Evolutionary conservation across 2,113 vertebrate genomes (phyloP), one percentile per base, ranked within the genome.

Genomic region (Mirza zaza): DNA sequence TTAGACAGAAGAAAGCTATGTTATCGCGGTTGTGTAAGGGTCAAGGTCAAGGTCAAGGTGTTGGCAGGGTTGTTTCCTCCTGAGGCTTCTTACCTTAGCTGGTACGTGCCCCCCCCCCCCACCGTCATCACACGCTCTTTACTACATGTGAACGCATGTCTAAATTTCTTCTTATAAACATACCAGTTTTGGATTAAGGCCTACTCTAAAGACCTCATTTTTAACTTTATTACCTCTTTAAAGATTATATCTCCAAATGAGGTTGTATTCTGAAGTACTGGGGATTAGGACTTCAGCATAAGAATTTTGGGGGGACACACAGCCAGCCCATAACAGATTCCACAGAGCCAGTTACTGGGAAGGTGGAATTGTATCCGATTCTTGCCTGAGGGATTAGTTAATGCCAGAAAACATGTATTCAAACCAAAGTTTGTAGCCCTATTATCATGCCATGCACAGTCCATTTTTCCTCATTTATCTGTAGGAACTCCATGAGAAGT

Each of bases 61-160:
- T 34, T 5, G 14, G 61, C 63, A 48, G 23, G 4, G 39, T n/a
- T 73, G 11, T 1, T 48, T 71, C 50, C 23, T 87, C 63, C 76
- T 48, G 23, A 32, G 45, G 39, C 17, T 34, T 63, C n/a, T 89
- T 8, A 25, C 55, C 25, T 61, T 25, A 6, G 14, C 21, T 27
- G 90, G 23, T 3, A 20, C 1, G 14, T 36, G 12, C 20, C 12
- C 12, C 2, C 15, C 23, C 68, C 11, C 12, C 18, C 32, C 13
- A 21, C 4, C n/a, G 13, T 83, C 52, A 55, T 55, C 52, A 55
- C 17, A 55, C 5, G 5, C 17, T 6, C 52, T 5, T 55, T 55
- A 29, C 55, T 76, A n/a, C 23, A 6, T 20, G 20, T 0, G 3
- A 21, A 5, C 4, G 2, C 17, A 12, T n/a, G 8, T 71, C 55